Conservation (phyloP, 2,888 invertebrate species). For the Terebella lapidaria region DNA sequence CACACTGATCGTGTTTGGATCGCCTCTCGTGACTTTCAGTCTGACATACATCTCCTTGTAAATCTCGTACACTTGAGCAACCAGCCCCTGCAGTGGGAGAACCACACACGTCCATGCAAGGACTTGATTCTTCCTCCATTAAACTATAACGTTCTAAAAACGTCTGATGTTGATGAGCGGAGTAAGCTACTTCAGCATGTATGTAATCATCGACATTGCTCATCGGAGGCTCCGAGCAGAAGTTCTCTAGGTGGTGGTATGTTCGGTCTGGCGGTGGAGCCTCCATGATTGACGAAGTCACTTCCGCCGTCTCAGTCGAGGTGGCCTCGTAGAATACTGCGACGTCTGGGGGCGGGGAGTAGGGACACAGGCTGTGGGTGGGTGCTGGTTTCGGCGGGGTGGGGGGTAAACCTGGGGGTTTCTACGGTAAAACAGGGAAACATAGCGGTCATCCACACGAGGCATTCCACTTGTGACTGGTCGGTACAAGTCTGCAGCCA, state of each 20-base stretch:
- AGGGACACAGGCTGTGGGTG: not conserved
- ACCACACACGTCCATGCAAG: too few species aligned
- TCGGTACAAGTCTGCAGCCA: not conserved
- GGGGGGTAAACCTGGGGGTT: too few species aligned
- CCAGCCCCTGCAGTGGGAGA: too few species aligned
- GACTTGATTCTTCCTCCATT: too few species aligned
- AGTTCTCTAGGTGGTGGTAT: not conserved
- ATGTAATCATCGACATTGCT: not conserved
- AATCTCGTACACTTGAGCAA: too few species aligned
- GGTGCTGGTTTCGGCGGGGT: not conserved
- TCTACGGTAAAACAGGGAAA: too few species aligned
- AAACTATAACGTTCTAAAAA: too few species aligned
- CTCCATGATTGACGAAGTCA: not conserved
- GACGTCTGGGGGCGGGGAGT: not conserved
- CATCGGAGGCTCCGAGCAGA: constrained; percentile 3
- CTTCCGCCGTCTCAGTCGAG: not conserved
- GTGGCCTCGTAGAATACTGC: not conserved
- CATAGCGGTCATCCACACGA: too few species aligned
- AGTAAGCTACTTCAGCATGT: not conserved
- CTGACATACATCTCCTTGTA: too few species aligned
- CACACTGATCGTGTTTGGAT: too few species aligned
- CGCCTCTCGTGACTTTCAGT: too few species aligned
- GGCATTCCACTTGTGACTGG: too few species aligned
- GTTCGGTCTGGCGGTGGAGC: not conserved
- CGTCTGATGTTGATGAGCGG: not conserved